Conservation (phyloP, 2,113 vertebrate species). For the Mohoua ochrocephala region DNA sequence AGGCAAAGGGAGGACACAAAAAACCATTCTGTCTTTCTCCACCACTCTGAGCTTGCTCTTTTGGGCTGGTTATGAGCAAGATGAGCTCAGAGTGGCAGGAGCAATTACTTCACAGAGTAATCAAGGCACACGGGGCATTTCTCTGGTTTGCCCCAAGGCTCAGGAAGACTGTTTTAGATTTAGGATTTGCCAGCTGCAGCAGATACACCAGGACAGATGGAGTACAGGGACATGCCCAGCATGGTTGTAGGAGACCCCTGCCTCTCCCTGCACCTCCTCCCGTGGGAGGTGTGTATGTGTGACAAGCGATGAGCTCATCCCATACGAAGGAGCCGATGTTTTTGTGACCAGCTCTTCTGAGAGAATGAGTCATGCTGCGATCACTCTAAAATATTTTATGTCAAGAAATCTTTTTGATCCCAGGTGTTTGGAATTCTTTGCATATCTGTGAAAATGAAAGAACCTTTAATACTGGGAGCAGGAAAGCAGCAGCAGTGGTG, state of each 20-base stretch:
- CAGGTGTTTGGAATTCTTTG: not conserved
- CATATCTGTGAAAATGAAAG: not conserved
- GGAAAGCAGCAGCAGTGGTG: not conserved
- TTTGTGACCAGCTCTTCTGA: not conserved
- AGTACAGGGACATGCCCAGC: not conserved
- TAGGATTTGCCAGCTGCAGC: not conserved
- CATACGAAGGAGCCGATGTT: fast-evolving
- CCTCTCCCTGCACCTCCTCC: not conserved
- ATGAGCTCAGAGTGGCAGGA: not conserved
- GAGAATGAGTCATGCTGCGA: not conserved
- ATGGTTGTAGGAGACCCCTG: not conserved
- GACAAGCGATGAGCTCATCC: not conserved
- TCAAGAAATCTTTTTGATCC: not conserved
- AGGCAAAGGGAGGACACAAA: not conserved
- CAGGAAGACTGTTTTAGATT: not conserved
- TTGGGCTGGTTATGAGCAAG: not conserved
- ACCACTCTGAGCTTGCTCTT: not conserved
- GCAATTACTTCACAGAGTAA: not conserved
- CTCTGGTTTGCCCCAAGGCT: not conserved
- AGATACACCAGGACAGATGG: fast-evolving
- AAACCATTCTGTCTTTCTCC: not conserved
- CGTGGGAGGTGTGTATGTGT: fast-evolving
- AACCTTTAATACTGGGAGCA: not conserved
- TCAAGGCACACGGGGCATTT: not conserved
- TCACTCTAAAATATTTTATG: not conserved